Base-by-base conservation (phyloP, 2,113 vertebrate genomes). In the Dolichotis patagonum region DNA sequence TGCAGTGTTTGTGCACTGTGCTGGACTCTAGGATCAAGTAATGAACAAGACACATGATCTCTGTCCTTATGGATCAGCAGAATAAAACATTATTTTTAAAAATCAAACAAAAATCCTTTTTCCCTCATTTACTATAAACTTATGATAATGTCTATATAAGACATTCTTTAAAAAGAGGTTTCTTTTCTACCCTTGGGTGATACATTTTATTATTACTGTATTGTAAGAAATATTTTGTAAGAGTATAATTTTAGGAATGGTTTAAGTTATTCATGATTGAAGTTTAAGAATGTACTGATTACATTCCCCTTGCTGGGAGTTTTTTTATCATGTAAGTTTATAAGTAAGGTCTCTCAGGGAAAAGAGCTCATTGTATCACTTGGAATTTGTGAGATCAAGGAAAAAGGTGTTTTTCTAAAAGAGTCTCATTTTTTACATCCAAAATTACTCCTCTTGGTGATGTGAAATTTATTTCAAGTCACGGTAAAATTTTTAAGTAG, bases 371-470 rank as follows among this genome's bases (percentile, higher is more conserved):
- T 83, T 91, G 56, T 82, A 26, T 92, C 82, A 60, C 46, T 83
- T 93, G 54, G 90, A 91, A 85, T 49, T 73, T 90, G 63, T 78
- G 95, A 97, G 41, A 20, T 62, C 62, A 83, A 95, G 41, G 71
- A 95, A 90, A 85, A 94, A 82, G 6, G 54, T 46, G 7, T 58
- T 97, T 96, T 94, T 22, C 58, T 96, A 90, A 90, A 89, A 54
- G 7, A 85, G 13, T 82, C 43, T 75, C 84, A 54, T 60, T 95
- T 96, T 49, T 95, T 38, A 86, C 1, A 58, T 84, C 11, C 7
- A 75, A 63, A 75, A 58, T 71, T 13, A 38, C 41, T 49, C 91
- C 46, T 88, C 54, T 86, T 80, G 80, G 56, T 73, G 3, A 41
- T 97, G 32, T 62, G 24, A 83, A 91, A 93, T 93, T 80, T 94